Conservation (phyloP, 1,140 invertebrate genomes). For the Drosophila sulfurigaster region DNA sequence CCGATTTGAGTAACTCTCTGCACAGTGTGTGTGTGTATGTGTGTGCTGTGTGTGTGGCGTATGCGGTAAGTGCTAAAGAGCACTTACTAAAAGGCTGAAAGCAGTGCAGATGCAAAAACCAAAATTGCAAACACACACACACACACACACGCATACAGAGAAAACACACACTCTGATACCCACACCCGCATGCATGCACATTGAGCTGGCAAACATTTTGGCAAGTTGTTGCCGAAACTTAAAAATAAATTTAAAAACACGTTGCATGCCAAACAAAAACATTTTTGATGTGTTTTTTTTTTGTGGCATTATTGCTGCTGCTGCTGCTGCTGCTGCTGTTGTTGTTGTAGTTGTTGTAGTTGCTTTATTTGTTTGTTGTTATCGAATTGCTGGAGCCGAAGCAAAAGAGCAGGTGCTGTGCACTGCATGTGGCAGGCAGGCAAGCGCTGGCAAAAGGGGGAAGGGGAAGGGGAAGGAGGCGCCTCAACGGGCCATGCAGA, state of each 20-base stretch:
- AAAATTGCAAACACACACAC: slow-evolving; percentile 31
- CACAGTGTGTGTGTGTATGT: background rate
- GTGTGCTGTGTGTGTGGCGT: slow-evolving; percentile 6
- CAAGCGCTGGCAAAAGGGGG: too few relatives aligned
- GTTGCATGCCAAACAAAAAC: slow-evolving; percentile 49
- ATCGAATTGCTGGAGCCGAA: slow-evolving; percentile 29
- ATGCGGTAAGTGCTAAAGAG: slow-evolving; percentile 51
- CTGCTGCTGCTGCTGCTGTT: background rate
- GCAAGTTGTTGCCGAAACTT: slow-evolving; percentile 53
- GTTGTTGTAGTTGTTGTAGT: slow-evolving; percentile 2
- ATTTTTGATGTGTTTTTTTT: slow-evolving; percentile 32
- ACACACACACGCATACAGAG: slow-evolving; percentile 1
- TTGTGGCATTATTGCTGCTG: background rate
- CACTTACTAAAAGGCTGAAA: slow-evolving; percentile 52
- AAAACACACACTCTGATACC: background rate
- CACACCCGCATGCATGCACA: background rate
- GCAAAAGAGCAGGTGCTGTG: slow-evolving; percentile 14
- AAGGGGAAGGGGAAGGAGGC: background rate
- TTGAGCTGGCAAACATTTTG: slow-evolving; percentile 41
- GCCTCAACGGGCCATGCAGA: slow-evolving; percentile 48
- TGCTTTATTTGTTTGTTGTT: slow-evolving; percentile 11
- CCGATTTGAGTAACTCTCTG: slow-evolving; percentile 2
- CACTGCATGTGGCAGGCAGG: background rate
- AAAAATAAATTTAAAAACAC: slow-evolving; percentile 60
- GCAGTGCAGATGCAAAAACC: slow-evolving; percentile 47